Evolutionary conservation across 2,797 vertebrate species (phyloP), one percentile per base, ranked within the genome.

Genomic region (Amblyopsis hoosieri): DNA sequence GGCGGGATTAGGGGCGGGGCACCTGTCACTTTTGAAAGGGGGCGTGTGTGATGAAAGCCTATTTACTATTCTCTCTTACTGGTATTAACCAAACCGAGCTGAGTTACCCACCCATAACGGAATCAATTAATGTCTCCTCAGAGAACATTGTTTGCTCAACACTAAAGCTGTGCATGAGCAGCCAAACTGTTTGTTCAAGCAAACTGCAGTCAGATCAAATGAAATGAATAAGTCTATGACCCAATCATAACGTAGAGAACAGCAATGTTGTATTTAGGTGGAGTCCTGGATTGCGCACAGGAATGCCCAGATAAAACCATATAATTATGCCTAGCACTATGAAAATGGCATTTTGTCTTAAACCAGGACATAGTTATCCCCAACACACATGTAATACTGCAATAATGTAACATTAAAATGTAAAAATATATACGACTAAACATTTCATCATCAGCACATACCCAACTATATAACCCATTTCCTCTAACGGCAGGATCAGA

Each of bases 231-330:
- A 14, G 49, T 66, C 0, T 13, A 51, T 62, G 19, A 60, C 46
- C 8, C 12, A 42, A 54, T 67, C 62, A 57, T 49, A 55, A 54
- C 3, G 12, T 14, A n/a, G 42, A 60, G 61, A 78, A 55, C 12
- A 15, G 51, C 45, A 51, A 33, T 87, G 74, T 83, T 84, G 60
- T 56, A 63, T 14, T 69, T 78, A 72, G 76, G 82, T 62, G 79
- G 79, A 66, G 74, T n/a, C 52, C 15, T 42, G 57, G 51, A 46
- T 62, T 64, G 15, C 47, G 29, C 58, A 42, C 33, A 50, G 45
- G 12, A 67, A 47, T 14, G 54, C 31, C 51, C 51, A 29, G 12
- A 78, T 78, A 74, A 80, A 67, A 63, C 0, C 12, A 3, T 8
- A 12, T 54, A 19, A 50, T 45, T 54, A 59, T 8, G 45, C 19